phyloP scores from a whole-genome alignment of 2,888 invertebrate genomes.

The Lasioglossum pauxillum region DNA sequence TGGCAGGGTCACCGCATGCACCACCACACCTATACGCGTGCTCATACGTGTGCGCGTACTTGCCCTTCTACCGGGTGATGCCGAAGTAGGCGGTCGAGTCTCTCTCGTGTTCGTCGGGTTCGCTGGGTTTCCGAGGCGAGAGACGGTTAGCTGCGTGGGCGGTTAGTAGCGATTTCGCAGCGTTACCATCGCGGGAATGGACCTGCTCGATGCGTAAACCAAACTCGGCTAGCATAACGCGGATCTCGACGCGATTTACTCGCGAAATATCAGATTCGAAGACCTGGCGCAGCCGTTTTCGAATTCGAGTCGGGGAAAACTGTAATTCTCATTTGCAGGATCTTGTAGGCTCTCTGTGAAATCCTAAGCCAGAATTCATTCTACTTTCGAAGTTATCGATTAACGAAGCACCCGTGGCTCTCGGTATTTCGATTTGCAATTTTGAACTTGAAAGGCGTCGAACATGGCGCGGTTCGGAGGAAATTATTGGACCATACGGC shows the following conservation, averaged over 20 bases:
- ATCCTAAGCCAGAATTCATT: neutral
- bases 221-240: neutral
- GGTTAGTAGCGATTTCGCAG: conserved; percentile 9
- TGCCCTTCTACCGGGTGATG: conserved; percentile 48
- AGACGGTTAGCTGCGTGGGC: conserved; percentile 9
- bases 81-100: neutral
- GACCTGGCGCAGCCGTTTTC: neutral
- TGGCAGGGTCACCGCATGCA: conserved; percentile 77
- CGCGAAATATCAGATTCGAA: neutral
- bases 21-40: conserved; percentile 65
- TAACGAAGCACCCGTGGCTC: neutral
- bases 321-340: neutral
- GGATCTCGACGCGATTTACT: neutral
- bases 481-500: neutral
- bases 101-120: neutral
- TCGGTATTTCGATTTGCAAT: neutral
- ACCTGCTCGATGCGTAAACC: conserved; percentile 4
- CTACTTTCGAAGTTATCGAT: neutral
- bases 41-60: conserved; percentile 61
- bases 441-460: neutral
- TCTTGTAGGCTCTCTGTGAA: neutral
- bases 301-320: neutral
- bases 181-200: conserved; percentile 5
- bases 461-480: neutral
- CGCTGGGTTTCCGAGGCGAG: neutral